phyloP scores from a whole-genome alignment of 1,140 invertebrate species.

The Chymomyza costata region DNA sequence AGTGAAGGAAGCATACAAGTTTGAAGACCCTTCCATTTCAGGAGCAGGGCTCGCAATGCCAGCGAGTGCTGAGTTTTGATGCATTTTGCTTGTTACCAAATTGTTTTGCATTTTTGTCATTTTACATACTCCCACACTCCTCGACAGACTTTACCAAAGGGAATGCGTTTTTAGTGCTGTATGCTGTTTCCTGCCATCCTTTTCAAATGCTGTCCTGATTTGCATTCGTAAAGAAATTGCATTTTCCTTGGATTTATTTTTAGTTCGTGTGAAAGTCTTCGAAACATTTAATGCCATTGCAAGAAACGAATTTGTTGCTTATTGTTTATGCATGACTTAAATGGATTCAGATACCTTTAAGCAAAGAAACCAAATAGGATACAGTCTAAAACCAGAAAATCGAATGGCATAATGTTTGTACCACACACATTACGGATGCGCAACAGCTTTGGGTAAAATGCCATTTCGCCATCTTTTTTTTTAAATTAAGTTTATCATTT shows the following conservation, averaged over 20 bases:
- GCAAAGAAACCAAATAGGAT: neutral
- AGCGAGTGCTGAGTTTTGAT: constrained; percentile 63
- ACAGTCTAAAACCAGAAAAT: too few relatives aligned
- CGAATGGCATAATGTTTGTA: neutral
- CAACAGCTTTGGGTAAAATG: too few relatives aligned
- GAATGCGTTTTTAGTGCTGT: constrained; percentile 3
- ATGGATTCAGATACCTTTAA: constrained; percentile 33
- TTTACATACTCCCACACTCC: constrained; percentile 19
- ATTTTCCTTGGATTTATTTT: constrained; percentile 18
- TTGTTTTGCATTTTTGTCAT: constrained; percentile 52
- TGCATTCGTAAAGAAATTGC: neutral
- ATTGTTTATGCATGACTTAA: constrained; percentile 26
- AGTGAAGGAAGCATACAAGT: too few relatives aligned
- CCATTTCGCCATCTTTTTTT: too few relatives aligned
- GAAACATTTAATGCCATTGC: constrained; percentile 35
- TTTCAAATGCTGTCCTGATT: too few relatives aligned
- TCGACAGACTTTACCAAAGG: constrained; percentile 2
- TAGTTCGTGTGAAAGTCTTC: constrained; percentile 41
- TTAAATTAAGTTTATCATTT: too few relatives aligned
- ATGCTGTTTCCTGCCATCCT: too few relatives aligned
- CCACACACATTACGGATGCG: neutral
- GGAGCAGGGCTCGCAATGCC: too few relatives aligned
- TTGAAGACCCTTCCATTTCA: too few relatives aligned
- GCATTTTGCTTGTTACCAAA: constrained; percentile 67
- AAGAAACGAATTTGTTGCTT: constrained; percentile 14